Conservation (phyloP, 2,797 vertebrate species). For the Sebastes minor region DNA sequence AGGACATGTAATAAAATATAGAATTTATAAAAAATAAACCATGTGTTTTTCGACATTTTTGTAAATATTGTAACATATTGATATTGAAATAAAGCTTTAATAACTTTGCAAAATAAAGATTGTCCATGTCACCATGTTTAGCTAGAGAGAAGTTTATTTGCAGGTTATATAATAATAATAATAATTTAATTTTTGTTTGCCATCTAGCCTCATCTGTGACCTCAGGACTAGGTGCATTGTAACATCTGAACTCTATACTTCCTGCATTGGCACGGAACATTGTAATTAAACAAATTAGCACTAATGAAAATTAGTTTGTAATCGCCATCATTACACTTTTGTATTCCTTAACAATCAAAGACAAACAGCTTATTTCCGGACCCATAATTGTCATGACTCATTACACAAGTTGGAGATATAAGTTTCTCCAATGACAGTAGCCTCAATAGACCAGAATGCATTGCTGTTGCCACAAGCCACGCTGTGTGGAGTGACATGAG, state of each 20-base stretch:
- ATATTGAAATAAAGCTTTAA: neutral
- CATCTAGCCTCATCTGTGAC: neutral
- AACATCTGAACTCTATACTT: neutral
- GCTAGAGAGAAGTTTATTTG: neutral
- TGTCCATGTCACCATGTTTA: neutral
- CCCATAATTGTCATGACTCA: neutral
- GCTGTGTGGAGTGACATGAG: slow-evolving; percentile 3
- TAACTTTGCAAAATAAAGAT: neutral
- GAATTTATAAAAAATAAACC: neutral
- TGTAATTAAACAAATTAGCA: neutral
- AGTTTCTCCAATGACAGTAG: neutral
- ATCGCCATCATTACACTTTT: rapidly evolving
- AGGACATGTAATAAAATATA: neutral
- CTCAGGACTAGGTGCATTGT: neutral
- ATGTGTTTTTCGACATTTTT: neutral
- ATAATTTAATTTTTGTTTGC: neutral
- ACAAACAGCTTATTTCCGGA: neutral
- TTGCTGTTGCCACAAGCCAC: slow-evolving; percentile 6
- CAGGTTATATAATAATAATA: neutral
- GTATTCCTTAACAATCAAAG: neutral
- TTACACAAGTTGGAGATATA: neutral
- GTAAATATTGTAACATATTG: neutral
- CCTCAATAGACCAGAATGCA: slow-evolving; percentile 13
- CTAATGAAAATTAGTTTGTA: neutral
- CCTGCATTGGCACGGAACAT: neutral